Percentiles rank a stretch among this genome's conserved stretches.
Conservation (phyloP, 2,888 invertebrate species). For the Cryptophagus acutangulus region DNA sequence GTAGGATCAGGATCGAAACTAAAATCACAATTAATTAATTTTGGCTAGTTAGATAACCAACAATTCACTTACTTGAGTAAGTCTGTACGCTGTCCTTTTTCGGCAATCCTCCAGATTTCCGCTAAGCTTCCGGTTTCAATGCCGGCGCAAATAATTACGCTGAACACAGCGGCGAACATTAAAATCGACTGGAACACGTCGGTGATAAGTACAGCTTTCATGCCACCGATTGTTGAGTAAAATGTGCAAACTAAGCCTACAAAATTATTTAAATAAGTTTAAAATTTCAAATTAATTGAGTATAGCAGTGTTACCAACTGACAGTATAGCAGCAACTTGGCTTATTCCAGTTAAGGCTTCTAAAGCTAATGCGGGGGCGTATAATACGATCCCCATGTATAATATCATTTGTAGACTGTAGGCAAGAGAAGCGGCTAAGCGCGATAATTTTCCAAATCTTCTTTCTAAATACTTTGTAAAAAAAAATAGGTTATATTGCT, state of each 20-base stretch:
- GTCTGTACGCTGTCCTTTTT: constrained; percentile 64
- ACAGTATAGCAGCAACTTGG: constrained; percentile 66
- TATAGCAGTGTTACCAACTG: constrained; percentile 52
- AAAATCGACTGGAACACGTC: constrained; percentile 79
- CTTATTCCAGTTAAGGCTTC: constrained; percentile 80
- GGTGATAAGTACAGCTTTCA: constrained; percentile 85
- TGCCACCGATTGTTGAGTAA: constrained; percentile 83
- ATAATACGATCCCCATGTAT: constrained; percentile 87
- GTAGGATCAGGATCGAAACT: constrained; percentile 78
- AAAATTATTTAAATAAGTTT: constrained; percentile 17
- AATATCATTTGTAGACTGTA: constrained; percentile 87
- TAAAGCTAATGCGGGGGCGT: constrained; percentile 87
- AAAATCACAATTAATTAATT: constrained; percentile 25
- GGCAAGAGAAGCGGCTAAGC: constrained; percentile 74
- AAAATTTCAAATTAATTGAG: constrained; percentile 2
- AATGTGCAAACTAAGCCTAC: constrained; percentile 72
- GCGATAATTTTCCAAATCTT: constrained; percentile 72
- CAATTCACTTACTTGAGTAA: constrained; percentile 56
- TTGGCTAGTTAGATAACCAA: background rate
- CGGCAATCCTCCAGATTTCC: constrained; percentile 67
- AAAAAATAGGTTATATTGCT: no score
- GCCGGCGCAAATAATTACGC: constrained; percentile 70
- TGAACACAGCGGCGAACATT: constrained; percentile 80
- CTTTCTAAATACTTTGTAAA: constrained; percentile 88
- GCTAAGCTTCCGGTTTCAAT: constrained; percentile 64